These are phyloP conservation scores for Serinus canaria DNA, from an alignment of 2,113 vertebrate genomes.

Conservation along the genomic window DNA sequence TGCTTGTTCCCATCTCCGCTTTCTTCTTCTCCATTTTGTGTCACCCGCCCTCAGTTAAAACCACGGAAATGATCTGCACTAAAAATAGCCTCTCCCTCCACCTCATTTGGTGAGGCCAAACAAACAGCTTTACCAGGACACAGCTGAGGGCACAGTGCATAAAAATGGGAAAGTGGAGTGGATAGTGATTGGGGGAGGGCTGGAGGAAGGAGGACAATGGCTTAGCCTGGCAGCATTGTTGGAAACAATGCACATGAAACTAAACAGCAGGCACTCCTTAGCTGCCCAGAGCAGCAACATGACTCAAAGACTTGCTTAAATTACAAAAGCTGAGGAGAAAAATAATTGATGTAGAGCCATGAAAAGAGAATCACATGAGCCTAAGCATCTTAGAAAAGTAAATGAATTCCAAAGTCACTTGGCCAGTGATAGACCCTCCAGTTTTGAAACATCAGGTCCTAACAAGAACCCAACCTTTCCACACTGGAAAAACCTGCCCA, in stretches of 20 bases:
- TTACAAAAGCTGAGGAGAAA: not conserved
- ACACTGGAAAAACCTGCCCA: not conserved
- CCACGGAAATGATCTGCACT: not conserved
- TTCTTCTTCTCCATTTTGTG: constrained; percentile 15
- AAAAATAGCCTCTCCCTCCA: constrained; percentile 29
- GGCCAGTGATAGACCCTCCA: not conserved
- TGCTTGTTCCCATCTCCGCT: not conserved
- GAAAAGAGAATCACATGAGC: not conserved
- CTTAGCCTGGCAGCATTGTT: not conserved
- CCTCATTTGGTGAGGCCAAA: not conserved
- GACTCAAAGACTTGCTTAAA: not conserved
- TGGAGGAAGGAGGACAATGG: not conserved
- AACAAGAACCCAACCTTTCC: not conserved
- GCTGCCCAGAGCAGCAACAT: not conserved
- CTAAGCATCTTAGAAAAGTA: not conserved
- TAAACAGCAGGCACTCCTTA: not conserved
- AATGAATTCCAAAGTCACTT: not conserved
- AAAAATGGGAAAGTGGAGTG: not conserved
- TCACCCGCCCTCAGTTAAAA: not conserved
- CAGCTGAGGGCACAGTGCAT: not conserved
- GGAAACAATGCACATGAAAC: not conserved
- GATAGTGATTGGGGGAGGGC: not conserved
- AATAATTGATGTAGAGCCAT: not conserved
- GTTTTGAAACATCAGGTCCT: not conserved
- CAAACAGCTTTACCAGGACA: constrained; percentile 5